phyloP scores from a whole-genome alignment of 1,140 invertebrate genomes.

The Drosophila takahashii region DNA sequence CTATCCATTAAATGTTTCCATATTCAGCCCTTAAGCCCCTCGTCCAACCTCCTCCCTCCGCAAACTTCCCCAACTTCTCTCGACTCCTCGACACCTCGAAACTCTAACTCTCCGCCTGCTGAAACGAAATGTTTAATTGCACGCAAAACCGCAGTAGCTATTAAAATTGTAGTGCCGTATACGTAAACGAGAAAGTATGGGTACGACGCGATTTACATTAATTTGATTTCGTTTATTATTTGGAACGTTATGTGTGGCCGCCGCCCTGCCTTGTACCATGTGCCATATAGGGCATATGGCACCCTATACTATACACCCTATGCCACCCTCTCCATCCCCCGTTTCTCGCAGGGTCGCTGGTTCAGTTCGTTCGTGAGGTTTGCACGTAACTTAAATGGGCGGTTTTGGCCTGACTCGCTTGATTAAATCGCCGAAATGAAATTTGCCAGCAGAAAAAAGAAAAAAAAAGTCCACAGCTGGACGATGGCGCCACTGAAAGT shows the following conservation, averaged over 20 bases:
- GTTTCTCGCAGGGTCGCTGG: not conserved
- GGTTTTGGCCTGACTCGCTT: constrained; percentile 30
- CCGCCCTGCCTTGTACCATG: not conserved
- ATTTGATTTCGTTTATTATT: constrained; percentile 62
- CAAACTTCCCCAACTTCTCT: not conserved
- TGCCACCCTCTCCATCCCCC: not conserved
- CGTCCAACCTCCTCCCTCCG: too few relatives aligned
- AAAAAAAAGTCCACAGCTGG: constrained; percentile 52
- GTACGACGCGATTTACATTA: constrained; percentile 73
- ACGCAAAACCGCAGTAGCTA: constrained; percentile 74
- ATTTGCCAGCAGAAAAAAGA: constrained; percentile 3
- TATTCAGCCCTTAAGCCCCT: not conserved
- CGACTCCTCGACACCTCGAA: constrained; percentile 8
- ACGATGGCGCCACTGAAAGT: constrained; percentile 48
- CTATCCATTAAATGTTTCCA: not conserved
- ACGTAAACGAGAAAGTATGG: constrained; percentile 7
- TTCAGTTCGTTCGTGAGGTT: constrained; percentile 7
- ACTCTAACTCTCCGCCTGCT: constrained; percentile 1
- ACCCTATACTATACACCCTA: not conserved
- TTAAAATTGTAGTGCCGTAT: constrained; percentile 66
- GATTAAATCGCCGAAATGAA: constrained; percentile 61
- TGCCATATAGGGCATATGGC: not conserved
- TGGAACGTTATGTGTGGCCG: constrained; percentile 39
- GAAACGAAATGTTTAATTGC: constrained; percentile 71
- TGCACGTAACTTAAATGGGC: constrained; percentile 32